Base-by-base conservation (phyloP, 1,140 invertebrate species). In the Holcopasites calliopsidis region DNA sequence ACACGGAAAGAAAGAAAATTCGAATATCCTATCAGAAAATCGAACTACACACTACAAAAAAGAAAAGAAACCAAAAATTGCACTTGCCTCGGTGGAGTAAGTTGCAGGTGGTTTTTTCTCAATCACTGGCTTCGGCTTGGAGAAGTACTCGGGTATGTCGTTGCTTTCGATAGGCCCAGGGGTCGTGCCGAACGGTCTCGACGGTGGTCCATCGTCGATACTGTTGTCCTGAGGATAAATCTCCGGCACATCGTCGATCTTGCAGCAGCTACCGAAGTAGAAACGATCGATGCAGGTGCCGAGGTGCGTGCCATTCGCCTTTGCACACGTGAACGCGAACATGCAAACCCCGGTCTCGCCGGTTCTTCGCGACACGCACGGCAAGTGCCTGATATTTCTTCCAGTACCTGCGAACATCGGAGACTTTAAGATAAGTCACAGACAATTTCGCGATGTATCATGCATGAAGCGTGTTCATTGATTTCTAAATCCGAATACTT, bases 281-380 rank as follows among this genome's bases (percentile, higher is more conserved):
- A 97, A 98, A 58, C 96, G 94, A 90, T 98, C 97, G 87, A 97
- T 96, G 88, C 97, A 98, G 5, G 96, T 97, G 60, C 97, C 97
- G 74, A 98, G 91, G 85, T 98, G 97, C 2, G 96, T 96, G 35
- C 97, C 97, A 88, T 98, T 97, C 33, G 95, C 94, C 92, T 97
- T 97, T 40, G 97, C 94, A 87, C 97, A 98, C 76, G 97, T 96
- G 90, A 97, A 97, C 65, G 97, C 97, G 88, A 98, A 98, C 97
- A 98, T 98, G 87, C 97, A 98, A 10, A 97, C 93, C 10, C 97
- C 97, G 64, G 94, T 95, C 79, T 96, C 94, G 5, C 94, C 95
- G 26, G 94, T 95, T 87, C 94, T 93, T 86, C 95, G 94, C 58
- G 95, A 96, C 85, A 97, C 94, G 90, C 97, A 98, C 40, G 96